Base-by-base conservation (phyloP, 1,140 invertebrate species). In the Elymnias hypermnestra region DNA sequence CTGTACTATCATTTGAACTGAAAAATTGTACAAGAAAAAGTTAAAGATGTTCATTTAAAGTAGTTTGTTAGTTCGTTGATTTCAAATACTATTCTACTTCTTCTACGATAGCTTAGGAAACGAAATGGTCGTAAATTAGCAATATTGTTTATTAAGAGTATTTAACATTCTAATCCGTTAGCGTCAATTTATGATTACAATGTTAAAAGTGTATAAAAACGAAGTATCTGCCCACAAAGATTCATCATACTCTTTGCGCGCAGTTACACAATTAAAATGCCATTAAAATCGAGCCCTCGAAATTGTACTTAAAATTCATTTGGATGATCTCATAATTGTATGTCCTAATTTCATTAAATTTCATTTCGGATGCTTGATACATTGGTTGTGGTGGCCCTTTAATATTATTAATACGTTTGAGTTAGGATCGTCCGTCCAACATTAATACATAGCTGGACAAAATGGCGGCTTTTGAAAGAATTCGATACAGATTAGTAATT, bases 241-340 rank as follows among this genome's bases (percentile, higher is more conserved):
- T 3, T 8, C 5, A 3, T 7, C n/a, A 35, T 18, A 35, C 12
- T 49, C 19, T 41, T 28, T 49, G 12, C 10, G 23, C 21, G 14
- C 23, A 21, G 22, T 37, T 41, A n/a, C 28, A 22, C 28, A 19
- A 33, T 13, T 4, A 47, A 38, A 38, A 38, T 29, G 36, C 44
- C 26, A 47, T 42, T 42, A 33, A 15, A 4, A 35, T 31, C 50
- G 58, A 65, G 58, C 55, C 45, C 37, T 57, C 46, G 45, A 55
- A 53, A 53, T 63, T 52, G 53, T 64, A 59, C 58, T 64, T 62
- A 36, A 36, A 63, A 57, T 10, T 50, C 50, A 23, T 63, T 65
- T 62, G 56, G 49, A 56, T 63, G 65, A 69, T 69, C 65, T 69
- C 65, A 68, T 62, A 39, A 50, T 38, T 56, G 43, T 63, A 55